Base-by-base conservation (phyloP, 2,888 invertebrate species). In the Eudasyphora cyanicolor region DNA sequence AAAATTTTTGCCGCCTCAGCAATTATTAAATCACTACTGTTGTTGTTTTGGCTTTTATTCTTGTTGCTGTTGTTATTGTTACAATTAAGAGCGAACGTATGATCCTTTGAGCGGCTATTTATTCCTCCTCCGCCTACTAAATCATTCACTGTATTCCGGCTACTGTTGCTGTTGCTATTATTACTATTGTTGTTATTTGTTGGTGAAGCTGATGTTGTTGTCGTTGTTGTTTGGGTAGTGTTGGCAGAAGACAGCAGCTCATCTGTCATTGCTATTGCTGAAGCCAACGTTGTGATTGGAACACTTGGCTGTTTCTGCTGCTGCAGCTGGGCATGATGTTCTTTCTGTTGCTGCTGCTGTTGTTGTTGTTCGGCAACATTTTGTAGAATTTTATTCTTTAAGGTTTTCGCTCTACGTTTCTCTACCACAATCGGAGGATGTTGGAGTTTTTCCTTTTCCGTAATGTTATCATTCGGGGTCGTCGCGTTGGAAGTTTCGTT, bases 251-350 rank as follows among this genome's bases (percentile, higher is more conserved):
- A 82, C 86, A 85, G 87, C 86, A 86, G 89, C 94, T 95, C 93
- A 92, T 93, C 93, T 92, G 93, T 93, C 94, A 94, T 94, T 93
- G 93, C 94, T 92, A 94, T 94, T 93, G 93, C 93, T 92, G 93
- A 93, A 91, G 92, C 93, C 94, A 95, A 94, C 95, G 94, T 95
- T 94, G 82, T 86, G 85, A 85, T 87, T 88, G 86, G 86, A 85
- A 83, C 86, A 88, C 19, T 77, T 49, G 27, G 54, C 57, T 73
- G 45, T 17, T 54, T 54, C 60, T 78, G 78, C 38, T 19, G 54
- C 57, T 73, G 45, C n/a, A 49, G 60, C 60, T 78, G 78, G 69
- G 51, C 81, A 79, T 74, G 87, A 86, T 82, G 80, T 82, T 87
- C 79, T 76, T 82, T 84, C 79, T 86, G 81, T 78, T 79, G 75